Evolutionary conservation across 2,888 invertebrate genomes (phyloP).

Genomic region (Drosophila quinaria): DNA sequence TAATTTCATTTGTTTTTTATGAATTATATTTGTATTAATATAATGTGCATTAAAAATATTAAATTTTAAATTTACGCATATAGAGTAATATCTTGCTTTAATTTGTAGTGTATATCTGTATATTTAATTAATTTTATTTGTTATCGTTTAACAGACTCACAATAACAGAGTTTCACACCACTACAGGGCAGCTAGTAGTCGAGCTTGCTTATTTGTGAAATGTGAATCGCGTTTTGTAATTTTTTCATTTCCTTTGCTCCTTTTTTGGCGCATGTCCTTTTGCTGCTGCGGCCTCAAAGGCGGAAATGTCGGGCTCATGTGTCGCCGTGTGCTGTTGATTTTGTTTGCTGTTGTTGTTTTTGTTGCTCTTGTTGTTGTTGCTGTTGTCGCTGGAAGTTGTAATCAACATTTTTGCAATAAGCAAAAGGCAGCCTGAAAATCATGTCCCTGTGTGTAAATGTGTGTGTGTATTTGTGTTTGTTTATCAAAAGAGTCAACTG

Average conservation of each 20-base stretch:
- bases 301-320: conserved; percentile 77
- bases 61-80: too few species aligned
- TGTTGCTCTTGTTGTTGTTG: conserved; percentile 34
- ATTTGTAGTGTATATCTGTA: too few species aligned
- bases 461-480: conserved; percentile 44
- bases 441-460: conserved; percentile 10
- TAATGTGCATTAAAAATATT: too few species aligned
- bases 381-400: conserved; percentile 53
- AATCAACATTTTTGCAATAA: conserved; percentile 74
- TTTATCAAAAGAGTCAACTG: conserved; percentile 79
- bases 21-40: too few species aligned
- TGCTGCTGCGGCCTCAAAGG: conserved; percentile 67
- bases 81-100: too few species aligned
- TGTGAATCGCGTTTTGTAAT: conserved; percentile 31
- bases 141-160: neutral
- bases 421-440: conserved; percentile 52
- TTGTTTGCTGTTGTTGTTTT: conserved; percentile 28
- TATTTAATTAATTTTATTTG: neutral
- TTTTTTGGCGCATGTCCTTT: conserved; percentile 78
- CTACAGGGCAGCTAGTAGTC: conserved; percentile 10
- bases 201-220: neutral
- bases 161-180: neutral
- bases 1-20: too few species aligned
- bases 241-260: conserved; percentile 58
- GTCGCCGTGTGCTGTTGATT: conserved; percentile 65